Percentiles rank a stretch among this genome's conserved stretches.
Evolutionary conservation across 2,888 invertebrate species (phyloP).

Genomic region (Diarsia dahlii): DNA sequence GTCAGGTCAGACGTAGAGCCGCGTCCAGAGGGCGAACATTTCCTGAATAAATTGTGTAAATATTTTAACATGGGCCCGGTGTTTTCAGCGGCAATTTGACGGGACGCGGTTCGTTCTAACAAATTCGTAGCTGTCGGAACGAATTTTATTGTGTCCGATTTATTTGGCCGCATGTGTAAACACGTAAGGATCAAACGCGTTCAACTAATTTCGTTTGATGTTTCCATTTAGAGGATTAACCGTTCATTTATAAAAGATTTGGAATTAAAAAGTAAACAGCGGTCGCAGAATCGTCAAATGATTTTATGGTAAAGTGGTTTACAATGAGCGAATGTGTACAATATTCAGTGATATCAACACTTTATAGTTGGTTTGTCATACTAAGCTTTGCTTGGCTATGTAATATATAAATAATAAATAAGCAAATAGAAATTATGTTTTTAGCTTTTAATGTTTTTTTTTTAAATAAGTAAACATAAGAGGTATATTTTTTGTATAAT

Average conservation of each 20-base stretch:
- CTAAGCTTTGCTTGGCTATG: too few species aligned
- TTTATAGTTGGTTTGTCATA: not conserved
- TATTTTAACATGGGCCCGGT: constrained; percentile 71
- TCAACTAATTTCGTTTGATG: constrained; percentile 63
- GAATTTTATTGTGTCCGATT: constrained; percentile 71
- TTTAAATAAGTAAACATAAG: too few species aligned
- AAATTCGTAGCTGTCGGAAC: constrained; percentile 71
- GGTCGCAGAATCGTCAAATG: not conserved
- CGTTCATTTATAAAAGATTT: constrained; percentile 44
- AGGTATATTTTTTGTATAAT: too few species aligned
- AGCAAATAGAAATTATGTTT: not conserved
- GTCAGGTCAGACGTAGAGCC: constrained; percentile 85
- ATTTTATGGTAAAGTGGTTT: not conserved
- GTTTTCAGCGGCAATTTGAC: constrained; percentile 73
- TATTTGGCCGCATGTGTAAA: constrained; percentile 66
- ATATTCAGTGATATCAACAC: not conserved
- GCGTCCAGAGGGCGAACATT: constrained; percentile 73
- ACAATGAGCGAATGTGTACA: not conserved
- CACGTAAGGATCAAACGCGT: constrained; percentile 58
- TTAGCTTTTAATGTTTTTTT: not conserved
- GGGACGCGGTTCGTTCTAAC: constrained; percentile 67
- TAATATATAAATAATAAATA: too few species aligned
- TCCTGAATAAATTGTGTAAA: constrained; percentile 74
- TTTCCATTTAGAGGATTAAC: constrained; percentile 56
- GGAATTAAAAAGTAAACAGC: constrained; percentile 29